Percentiles rank a stretch among this genome's conserved stretches.
These are phyloP conservation scores for Arvicanthis niloticus DNA, from an alignment of 2,113 vertebrate genomes.

Conservation along the genomic window DNA sequence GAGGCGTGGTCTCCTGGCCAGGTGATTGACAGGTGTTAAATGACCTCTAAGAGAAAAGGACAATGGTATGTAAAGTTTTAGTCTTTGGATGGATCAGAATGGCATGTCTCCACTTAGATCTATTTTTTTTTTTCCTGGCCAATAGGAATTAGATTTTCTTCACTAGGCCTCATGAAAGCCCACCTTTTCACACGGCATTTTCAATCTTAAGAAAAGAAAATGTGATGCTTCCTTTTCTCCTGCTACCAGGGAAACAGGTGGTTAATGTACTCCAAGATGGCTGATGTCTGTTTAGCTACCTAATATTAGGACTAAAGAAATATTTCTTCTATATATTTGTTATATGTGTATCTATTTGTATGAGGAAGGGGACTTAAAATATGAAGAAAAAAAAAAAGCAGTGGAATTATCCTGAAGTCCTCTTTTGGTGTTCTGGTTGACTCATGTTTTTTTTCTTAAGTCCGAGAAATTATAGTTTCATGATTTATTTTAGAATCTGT, in stretches of 20 bases:
- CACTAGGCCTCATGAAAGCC: background rate
- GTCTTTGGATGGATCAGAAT: background rate
- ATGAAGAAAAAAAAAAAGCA: background rate
- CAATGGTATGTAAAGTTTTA: background rate
- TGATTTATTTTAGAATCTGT: slow-evolving; percentile 40
- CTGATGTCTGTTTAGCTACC: background rate
- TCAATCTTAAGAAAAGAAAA: background rate
- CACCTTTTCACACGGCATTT: background rate
- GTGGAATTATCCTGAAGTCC: background rate
- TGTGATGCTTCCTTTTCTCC: background rate
- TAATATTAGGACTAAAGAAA: background rate
- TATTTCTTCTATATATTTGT: background rate
- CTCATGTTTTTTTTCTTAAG: background rate
- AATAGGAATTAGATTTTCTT: background rate
- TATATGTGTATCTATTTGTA: background rate
- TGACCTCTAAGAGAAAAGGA: background rate
- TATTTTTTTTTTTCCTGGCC: background rate
- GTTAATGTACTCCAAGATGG: too few relatives aligned
- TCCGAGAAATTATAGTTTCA: slow-evolving; percentile 34
- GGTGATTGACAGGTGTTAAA: background rate
- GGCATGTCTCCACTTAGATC: background rate
- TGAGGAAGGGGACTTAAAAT: background rate
- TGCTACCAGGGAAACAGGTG: background rate
- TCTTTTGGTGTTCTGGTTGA: background rate
- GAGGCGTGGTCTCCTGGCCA: background rate